Evolutionary conservation across 2,113 vertebrate genomes (phyloP).

Genomic region (Bubalus kerabau): DNA sequence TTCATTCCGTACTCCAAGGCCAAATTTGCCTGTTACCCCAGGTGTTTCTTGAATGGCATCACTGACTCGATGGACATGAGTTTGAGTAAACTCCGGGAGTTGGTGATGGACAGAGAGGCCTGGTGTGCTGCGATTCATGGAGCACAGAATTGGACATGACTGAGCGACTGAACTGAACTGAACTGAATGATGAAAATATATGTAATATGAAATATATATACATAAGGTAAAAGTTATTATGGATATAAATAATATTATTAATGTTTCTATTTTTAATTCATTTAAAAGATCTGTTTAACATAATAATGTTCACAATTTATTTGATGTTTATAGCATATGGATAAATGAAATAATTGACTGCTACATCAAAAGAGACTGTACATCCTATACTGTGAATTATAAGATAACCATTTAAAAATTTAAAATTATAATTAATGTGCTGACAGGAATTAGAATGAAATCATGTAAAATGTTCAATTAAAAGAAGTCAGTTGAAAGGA

Average conservation of each 20-base stretch:
- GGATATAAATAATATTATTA: background rate
- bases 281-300: background rate
- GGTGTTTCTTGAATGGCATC: too few species aligned
- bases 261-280: background rate
- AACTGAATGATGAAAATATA: background rate
- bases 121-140: too few species aligned
- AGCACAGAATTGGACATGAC: fast-evolving
- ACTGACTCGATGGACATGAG: too few species aligned
- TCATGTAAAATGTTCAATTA: background rate
- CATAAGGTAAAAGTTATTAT: background rate
- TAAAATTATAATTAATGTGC: background rate
- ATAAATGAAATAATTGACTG: background rate
- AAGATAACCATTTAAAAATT: background rate
- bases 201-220: background rate
- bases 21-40: too few species aligned
- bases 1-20: too few species aligned
- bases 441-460: background rate
- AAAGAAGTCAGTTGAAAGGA: background rate
- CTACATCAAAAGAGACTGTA: background rate
- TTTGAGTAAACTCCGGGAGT: too few species aligned
- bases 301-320: background rate
- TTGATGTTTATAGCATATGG: background rate
- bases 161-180: too few species aligned
- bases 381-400: background rate
- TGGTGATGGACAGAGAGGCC: too few species aligned